These are phyloP conservation scores for Borostomias antarcticus DNA, from an alignment of 2,797 vertebrate species.

Conservation along the genomic window DNA sequence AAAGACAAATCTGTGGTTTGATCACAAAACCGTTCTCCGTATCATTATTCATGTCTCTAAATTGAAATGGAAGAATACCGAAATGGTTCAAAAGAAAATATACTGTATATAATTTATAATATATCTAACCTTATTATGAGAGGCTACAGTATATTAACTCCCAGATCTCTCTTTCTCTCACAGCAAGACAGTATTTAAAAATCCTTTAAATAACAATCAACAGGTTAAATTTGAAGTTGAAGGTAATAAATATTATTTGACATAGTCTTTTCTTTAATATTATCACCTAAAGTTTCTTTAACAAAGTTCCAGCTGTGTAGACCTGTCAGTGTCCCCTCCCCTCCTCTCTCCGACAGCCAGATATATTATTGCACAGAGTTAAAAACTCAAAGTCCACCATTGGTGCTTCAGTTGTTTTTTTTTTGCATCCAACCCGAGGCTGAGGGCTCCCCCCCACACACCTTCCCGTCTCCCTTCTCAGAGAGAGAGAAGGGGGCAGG, in stretches of 20 bases:
- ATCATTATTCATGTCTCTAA: slow-evolving; percentile 24
- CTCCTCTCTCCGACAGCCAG: slow-evolving; percentile 43
- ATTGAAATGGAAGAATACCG: slow-evolving; percentile 44
- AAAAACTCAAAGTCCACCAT: slow-evolving; percentile 67
- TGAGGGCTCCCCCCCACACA: slow-evolving; percentile 24
- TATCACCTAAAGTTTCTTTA: slow-evolving; percentile 52
- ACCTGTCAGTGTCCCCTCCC: slow-evolving; percentile 47
- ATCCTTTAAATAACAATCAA: slow-evolving; percentile 72
- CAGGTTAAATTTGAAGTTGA: slow-evolving; percentile 69
- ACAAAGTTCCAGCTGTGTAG: slow-evolving; percentile 65
- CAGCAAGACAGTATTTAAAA: slow-evolving; percentile 70
- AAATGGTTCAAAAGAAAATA: slow-evolving; percentile 37
- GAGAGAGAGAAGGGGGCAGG: slow-evolving; percentile 5
- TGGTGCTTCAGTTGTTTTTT: slow-evolving; percentile 65
- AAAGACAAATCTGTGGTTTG: slow-evolving; percentile 63
- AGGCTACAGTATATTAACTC: slow-evolving; percentile 73
- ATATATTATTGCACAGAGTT: slow-evolving; percentile 77
- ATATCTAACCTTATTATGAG: slow-evolving; percentile 58
- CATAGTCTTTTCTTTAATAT: slow-evolving; percentile 48
- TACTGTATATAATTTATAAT: slow-evolving; percentile 28
- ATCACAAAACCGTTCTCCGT: slow-evolving; percentile 51
- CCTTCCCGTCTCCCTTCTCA: slow-evolving; percentile 33
- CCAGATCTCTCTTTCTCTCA: slow-evolving; percentile 59
- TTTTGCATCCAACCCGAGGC: slow-evolving; percentile 62
- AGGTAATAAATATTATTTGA: slow-evolving; percentile 71